Conservation (phyloP, 2,888 invertebrate genomes). For the Habrosyne pyritoides region DNA sequence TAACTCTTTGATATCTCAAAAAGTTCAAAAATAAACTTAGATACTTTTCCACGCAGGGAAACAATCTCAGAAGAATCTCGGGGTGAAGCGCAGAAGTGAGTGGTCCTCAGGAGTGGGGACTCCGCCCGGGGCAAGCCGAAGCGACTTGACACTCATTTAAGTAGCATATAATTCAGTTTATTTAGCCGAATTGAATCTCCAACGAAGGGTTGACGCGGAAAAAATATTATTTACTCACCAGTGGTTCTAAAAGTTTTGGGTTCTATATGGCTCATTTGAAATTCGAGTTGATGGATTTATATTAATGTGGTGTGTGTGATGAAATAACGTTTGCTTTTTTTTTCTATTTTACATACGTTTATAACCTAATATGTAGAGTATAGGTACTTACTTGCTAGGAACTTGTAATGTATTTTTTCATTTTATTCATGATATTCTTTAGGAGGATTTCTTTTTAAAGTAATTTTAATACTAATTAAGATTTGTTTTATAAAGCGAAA, state of each 20-base stretch:
- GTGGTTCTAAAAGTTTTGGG: background rate
- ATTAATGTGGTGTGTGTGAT: background rate
- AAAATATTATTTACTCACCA: constrained; percentile 34
- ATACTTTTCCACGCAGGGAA: constrained; percentile 18
- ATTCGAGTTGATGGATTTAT: background rate
- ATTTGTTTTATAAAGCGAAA: no score
- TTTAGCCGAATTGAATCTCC: constrained; percentile 77
- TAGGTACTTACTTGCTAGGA: background rate
- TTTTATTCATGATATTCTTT: no score
- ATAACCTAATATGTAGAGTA: background rate
- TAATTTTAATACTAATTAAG: no score
- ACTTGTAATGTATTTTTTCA: no score
- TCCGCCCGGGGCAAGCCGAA: constrained; percentile 32
- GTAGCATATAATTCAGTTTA: constrained; percentile 89
- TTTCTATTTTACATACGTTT: background rate
- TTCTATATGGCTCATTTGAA: background rate
- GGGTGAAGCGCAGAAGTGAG: constrained; percentile 65
- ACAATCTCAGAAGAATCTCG: constrained; percentile 70
- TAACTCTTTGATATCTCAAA: background rate
- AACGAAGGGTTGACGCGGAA: constrained; percentile 50
- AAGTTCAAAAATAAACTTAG: constrained; percentile 36
- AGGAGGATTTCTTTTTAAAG: no score
- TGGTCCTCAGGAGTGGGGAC: constrained; percentile 56
- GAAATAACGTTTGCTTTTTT: no score
- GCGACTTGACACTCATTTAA: constrained; percentile 86